Conservation (phyloP, 2,888 invertebrate species). For the Plagodis dolabraria region DNA sequence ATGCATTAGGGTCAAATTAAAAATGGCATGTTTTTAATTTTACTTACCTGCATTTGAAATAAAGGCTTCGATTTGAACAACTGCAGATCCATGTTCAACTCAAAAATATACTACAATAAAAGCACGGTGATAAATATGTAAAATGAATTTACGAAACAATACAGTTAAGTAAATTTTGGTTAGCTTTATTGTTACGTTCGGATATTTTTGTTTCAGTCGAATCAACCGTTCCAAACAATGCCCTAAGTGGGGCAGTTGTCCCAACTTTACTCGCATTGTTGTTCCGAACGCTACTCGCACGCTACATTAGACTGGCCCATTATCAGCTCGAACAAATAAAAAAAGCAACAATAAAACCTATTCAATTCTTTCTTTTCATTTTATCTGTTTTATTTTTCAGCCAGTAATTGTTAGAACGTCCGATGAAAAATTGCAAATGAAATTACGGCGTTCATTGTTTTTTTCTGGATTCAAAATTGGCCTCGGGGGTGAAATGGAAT, state of each 20-base stretch:
- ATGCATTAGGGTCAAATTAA: too few relatives aligned
- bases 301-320: slow-evolving; percentile 42
- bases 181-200: neutral
- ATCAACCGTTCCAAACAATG: slow-evolving; percentile 8
- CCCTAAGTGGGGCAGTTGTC: slow-evolving; percentile 6
- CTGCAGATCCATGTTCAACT: too few relatives aligned
- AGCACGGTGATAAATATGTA: too few relatives aligned
- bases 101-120: too few relatives aligned
- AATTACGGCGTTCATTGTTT: slow-evolving; percentile 63
- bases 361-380: slow-evolving; percentile 46
- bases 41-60: too few relatives aligned
- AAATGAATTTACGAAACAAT: neutral
- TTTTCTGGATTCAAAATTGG: slow-evolving; percentile 50
- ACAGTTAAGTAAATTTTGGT: neutral
- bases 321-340: slow-evolving; percentile 42
- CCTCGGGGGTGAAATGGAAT: slow-evolving; percentile 51
- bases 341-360: slow-evolving; percentile 48
- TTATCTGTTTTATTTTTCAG: slow-evolving; percentile 44
- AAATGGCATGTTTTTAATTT: too few relatives aligned
- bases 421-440: slow-evolving; percentile 67
- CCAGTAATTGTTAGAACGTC: slow-evolving; percentile 57
- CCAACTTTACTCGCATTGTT: slow-evolving; percentile 28
- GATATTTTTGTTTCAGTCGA: slow-evolving; percentile 9
- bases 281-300: slow-evolving; percentile 9
- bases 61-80: too few relatives aligned